Percentiles rank a stretch among this genome's conserved stretches.
Evolutionary conservation across 2,113 vertebrate genomes (phyloP).

Genomic region (Benitochromis conjunctus): DNA sequence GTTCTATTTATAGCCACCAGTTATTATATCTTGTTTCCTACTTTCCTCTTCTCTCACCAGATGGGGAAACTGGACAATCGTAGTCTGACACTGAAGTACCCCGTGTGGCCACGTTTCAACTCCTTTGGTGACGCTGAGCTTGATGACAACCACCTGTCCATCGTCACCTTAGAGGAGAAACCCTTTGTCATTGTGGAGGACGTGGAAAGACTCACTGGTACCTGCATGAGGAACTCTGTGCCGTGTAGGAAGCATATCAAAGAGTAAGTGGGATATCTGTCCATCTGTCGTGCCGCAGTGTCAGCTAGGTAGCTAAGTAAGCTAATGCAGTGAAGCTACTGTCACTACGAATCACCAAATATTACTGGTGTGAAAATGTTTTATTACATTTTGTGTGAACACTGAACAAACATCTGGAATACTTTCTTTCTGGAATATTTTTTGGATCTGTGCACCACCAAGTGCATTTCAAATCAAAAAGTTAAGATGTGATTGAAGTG

Average conservation of each 20-base stretch:
- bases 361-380: not conserved
- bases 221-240: slow-evolving; percentile 95
- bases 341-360: not conserved
- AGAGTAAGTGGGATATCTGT: slow-evolving; percentile 78
- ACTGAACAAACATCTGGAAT: not conserved
- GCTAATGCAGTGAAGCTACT: not conserved
- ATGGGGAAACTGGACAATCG: slow-evolving; percentile 96
- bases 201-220: slow-evolving; percentile 91
- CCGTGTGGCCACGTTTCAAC: slow-evolving; percentile 94
- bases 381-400: not conserved
- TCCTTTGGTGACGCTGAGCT: slow-evolving; percentile 88
- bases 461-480: not conserved
- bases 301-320: not conserved
- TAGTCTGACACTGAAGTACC: slow-evolving; percentile 87
- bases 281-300: not conserved
- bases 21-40: not conserved
- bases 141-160: slow-evolving; percentile 93
- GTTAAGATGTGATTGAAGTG: not conserved
- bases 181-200: slow-evolving; percentile 98
- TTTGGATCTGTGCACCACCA: not conserved
- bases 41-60: slow-evolving; percentile 62
- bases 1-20: not conserved
- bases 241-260: slow-evolving; percentile 93
- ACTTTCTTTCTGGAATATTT: no score
- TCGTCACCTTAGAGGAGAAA: slow-evolving; percentile 97